A percentile compares a stretch with the other conserved stretches of the same genome.
Conservation (phyloP, 2,888 invertebrate species). For the Auanema freiburgensis region DNA sequence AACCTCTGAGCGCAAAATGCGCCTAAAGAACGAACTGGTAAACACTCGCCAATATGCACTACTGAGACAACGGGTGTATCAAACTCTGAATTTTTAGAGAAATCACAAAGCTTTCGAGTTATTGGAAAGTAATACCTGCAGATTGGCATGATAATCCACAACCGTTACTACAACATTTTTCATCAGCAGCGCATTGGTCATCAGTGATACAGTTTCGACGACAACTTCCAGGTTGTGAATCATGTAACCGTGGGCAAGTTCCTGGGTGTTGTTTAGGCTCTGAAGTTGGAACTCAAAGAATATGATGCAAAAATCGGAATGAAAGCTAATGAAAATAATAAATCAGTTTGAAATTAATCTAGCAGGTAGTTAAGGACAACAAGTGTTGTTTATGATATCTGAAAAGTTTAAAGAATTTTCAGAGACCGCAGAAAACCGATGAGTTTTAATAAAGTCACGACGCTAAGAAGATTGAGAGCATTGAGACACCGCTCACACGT, state of each 20-base stretch:
- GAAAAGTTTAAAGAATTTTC: no score
- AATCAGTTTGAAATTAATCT: background rate
- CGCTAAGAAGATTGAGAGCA: no score
- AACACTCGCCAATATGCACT: conserved; percentile 31
- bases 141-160: conserved; percentile 53
- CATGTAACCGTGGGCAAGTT: conserved; percentile 38
- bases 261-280: conserved; percentile 30
- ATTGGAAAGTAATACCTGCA: conserved; percentile 15
- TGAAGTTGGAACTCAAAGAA: conserved; percentile 10
- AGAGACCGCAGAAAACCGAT: no score
- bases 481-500: no score
- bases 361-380: no score
- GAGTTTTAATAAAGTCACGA: no score
- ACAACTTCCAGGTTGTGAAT: conserved; percentile 34
- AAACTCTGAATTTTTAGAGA: conserved; percentile 14
- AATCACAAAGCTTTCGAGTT: conserved; percentile 7
- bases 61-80: conserved; percentile 12
- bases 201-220: conserved; percentile 45
- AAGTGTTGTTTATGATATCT: no score
- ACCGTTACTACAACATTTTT: conserved; percentile 61
- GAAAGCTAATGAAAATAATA: background rate
- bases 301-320: background rate
- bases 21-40: conserved; percentile 28
- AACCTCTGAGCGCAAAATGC: conserved; percentile 38
- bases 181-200: conserved; percentile 38